These are phyloP conservation scores for Bombus difficillimus DNA, from an alignment of 1,140 invertebrate species.

Conservation along the genomic window DNA sequence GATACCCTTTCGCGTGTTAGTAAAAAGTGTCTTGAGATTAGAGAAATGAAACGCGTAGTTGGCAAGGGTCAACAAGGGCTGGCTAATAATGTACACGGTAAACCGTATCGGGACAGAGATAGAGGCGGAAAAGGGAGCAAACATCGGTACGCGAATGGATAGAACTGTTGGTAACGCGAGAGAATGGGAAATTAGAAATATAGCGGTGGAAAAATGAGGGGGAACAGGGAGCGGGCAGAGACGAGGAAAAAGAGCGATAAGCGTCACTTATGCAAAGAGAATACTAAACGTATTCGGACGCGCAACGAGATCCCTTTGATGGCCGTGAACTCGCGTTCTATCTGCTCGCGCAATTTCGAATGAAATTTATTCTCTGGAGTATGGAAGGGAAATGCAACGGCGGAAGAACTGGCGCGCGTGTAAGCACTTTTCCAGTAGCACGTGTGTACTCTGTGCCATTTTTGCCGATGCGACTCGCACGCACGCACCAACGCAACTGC, in stretches of 20 bases:
- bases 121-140: not conserved
- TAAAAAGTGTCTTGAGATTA: not conserved
- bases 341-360: constrained; percentile 20
- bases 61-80: not conserved
- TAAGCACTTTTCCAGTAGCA: constrained; percentile 1
- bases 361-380: constrained; percentile 26
- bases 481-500: too few species aligned
- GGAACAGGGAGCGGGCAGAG: not conserved
- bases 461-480: not conserved
- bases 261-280: constrained; percentile 46
- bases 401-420: not conserved
- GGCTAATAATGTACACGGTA: not conserved
- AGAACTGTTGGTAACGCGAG: not conserved
- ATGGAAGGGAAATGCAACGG: constrained; percentile 1
- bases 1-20: not conserved
- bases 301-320: constrained; percentile 15
- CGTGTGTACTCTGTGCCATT: not conserved
- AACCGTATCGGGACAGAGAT: not conserved
- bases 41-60: not conserved
- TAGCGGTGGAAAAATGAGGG: too few species aligned
- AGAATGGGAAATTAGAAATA: not conserved
- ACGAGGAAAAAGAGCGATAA: constrained; percentile 31
- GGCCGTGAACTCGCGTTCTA: constrained; percentile 1
- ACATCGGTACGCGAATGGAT: not conserved
- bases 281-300: constrained; percentile 21